phyloP scores from a whole-genome alignment of 2,797 vertebrate genomes.

The Limosa lapponica region DNA sequence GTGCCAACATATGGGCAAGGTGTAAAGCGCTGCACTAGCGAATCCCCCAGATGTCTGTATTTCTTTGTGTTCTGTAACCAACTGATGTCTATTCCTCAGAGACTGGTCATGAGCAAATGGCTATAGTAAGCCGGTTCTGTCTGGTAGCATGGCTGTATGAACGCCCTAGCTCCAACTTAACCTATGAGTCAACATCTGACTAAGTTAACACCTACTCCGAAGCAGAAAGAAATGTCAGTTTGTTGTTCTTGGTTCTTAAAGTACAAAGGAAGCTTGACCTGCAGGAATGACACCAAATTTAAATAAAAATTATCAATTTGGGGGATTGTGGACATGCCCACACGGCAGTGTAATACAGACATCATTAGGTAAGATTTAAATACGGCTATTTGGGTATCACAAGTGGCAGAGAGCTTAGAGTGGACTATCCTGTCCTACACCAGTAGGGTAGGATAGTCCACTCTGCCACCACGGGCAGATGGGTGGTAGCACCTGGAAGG shows the following conservation, averaged over 20 bases:
- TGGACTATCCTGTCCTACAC: neutral
- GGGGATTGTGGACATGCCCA: neutral
- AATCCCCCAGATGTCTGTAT: neutral
- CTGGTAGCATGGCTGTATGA: fast-evolving
- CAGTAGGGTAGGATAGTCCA: too few relatives aligned
- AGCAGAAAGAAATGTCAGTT: neutral
- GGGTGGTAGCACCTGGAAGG: neutral
- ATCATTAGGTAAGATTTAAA: neutral
- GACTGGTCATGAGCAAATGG: neutral
- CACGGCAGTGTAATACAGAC: fast-evolving
- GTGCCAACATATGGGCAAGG: neutral
- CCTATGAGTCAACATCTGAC: neutral
- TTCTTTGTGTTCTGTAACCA: neutral
- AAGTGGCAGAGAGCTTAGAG: neutral
- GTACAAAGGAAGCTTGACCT: neutral
- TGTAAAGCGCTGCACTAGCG: neutral
- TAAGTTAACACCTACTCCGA: neutral
- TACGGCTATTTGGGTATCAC: neutral
- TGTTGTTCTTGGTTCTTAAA: neutral
- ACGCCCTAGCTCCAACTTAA: neutral
- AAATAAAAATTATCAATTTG: neutral
- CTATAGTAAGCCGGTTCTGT: neutral
- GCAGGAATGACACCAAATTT: neutral
- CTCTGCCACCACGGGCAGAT: neutral
- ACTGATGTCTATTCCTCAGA: neutral